Evolutionary conservation across 2,888 invertebrate genomes (phyloP), one percentile per base, ranked within the genome.

Genomic region (Drosophila affinis): DNA sequence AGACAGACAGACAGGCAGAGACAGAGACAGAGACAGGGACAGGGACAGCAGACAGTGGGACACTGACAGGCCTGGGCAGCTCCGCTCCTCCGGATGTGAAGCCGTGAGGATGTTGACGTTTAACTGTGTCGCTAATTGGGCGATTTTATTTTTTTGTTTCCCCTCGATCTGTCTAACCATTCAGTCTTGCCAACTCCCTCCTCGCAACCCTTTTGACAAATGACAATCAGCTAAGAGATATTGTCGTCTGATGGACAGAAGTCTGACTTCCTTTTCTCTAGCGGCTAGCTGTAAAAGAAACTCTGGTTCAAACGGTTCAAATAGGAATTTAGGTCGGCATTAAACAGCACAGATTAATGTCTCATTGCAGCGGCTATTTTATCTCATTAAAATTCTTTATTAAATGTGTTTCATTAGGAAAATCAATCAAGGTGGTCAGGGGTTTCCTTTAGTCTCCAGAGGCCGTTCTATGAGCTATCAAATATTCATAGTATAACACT

Each of bases 41-140:
- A 24, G 3, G 56, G n/a, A n/a, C n/a, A n/a, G 34, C 34, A 59
- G 24, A 59, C 59, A 51, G 48, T 45, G 27, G 1, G 21, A 58
- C 59, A 56, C 44, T 45, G 32, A 12, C 39, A n/a, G 56, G 34
- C 18, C 34, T 57, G 24, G 39, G 53, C 60, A 62, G 67, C 59
- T 83, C 76, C 81, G 67, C 59, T 83, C 76, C 81, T 87, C 89
- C 85, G 89, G 87, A 87, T 88, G 87, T 87, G 64, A 52, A 69
- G 87, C 80, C 77, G 87, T 88, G 85, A 85, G 85, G 85, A 85
- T 85, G 85, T 85, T 85, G 89, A 88, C 85, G 81, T 87, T 85
- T 85, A 85, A 88, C 85, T 84, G 85, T 87, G 89, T 70, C 76
- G 76, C 87, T 85, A 88, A 85, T 85, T 85, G 85, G 87, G 54